These are phyloP conservation scores for Leptinotarsa lineolata DNA, from an alignment of 1,140 invertebrate genomes.

Conservation along the genomic window DNA sequence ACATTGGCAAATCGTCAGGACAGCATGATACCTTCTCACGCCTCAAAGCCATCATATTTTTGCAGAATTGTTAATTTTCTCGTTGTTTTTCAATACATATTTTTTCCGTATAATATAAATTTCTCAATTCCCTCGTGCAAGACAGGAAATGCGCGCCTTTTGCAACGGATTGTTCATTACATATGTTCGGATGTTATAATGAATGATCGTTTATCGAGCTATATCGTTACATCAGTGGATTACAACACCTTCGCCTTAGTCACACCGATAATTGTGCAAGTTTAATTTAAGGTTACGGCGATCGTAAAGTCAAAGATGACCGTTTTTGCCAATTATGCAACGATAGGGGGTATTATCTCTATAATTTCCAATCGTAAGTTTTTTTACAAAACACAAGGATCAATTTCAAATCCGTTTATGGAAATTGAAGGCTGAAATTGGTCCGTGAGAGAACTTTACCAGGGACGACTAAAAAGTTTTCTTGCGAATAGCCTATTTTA, in stretches of 20 bases:
- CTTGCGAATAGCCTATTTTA: no score
- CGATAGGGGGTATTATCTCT: neutral
- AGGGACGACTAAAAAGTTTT: no score
- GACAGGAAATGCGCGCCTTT: neutral
- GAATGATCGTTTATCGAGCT: constrained; percentile 5
- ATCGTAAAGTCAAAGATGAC: neutral
- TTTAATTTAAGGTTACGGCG: neutral
- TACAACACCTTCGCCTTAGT: constrained; percentile 5
- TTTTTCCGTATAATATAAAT: no score
- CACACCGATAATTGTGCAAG: constrained; percentile 5
- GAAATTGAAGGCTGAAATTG: no score
- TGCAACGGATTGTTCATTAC: neutral
- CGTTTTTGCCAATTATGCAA: neutral
- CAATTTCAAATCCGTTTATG: neutral
- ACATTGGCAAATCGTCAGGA: no score
- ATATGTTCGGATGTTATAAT: constrained; percentile 6
- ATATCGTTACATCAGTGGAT: constrained; percentile 6
- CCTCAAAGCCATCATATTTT: no score
- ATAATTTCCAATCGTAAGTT: neutral
- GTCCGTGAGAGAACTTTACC: no score
- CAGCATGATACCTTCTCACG: no score
- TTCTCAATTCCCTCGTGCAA: neutral
- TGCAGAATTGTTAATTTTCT: no score
- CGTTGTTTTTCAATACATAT: no score
- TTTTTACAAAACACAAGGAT: neutral